phyloP scores from a whole-genome alignment of 2,113 vertebrate species.

The Halichoerus grypus region DNA sequence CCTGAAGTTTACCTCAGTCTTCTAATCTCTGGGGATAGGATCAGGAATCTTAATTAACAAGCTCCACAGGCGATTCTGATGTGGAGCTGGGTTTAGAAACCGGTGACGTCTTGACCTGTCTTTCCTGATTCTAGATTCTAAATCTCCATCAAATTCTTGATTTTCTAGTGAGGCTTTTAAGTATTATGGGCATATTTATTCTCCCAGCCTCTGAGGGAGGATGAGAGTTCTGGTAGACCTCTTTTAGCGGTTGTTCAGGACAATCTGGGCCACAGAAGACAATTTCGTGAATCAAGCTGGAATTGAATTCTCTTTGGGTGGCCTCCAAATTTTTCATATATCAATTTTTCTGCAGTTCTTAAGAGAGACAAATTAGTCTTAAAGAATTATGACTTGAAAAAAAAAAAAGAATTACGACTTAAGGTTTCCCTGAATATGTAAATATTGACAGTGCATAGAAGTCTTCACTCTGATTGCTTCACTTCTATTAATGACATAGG shows the following conservation, averaged over 20 bases:
- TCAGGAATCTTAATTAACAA: neutral
- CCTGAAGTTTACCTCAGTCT: neutral
- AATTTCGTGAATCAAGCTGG: conserved; percentile 55
- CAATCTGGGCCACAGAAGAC: neutral
- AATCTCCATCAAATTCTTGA: neutral
- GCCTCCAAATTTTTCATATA: neutral
- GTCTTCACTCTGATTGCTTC: neutral
- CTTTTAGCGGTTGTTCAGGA: neutral
- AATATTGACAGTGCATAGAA: neutral
- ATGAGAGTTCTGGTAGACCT: neutral
- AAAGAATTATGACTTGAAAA: conserved; percentile 7
- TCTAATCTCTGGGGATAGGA: neutral
- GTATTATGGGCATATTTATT: neutral
- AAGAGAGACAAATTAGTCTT: conserved; percentile 52
- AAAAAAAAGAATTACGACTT: neutral
- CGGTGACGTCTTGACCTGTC: neutral
- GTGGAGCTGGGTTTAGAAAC: neutral
- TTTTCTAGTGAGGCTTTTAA: neutral
- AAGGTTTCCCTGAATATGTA: neutral
- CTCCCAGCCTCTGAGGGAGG: neutral
- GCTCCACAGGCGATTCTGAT: neutral
- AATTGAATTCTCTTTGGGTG: neutral
- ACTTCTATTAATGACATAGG: neutral
- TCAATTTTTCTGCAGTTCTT: conserved; percentile 18
- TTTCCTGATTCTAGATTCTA: neutral